Base-by-base conservation (phyloP, 2,113 vertebrate genomes). In the Gnathonemus longibarbis region DNA sequence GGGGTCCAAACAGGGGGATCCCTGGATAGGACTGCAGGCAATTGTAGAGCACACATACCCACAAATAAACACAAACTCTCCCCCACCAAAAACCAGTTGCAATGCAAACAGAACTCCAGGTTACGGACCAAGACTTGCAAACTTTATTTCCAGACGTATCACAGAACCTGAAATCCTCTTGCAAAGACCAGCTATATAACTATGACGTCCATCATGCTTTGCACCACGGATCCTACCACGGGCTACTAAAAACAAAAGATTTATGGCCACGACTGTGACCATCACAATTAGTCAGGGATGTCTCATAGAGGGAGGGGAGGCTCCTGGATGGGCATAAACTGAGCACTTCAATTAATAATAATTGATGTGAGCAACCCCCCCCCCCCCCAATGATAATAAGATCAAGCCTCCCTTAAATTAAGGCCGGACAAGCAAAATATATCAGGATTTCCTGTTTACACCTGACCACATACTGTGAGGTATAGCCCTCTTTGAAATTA, bases 261-360 rank as follows among this genome's bases (percentile, higher is more conserved):
- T 84, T 46, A 84, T 84, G 35, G 42, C 42, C 42, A 46, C 19
- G 21, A 45, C 39, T 46, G 42, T 84, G 7, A 84, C 80, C 19
- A 15, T 84, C 80, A 53, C 52, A 84, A 39, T 77, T 77, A 84
- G 45, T 6, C 39, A 84, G 83, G 6, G 45, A 10, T 24, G 17
- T 48, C 45, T 84, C 45, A 45, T 48, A 19, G 15, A n/a, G 45
- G 83, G 5, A 84, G 45, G 39, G 39, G 45, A 84, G 39, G 8
- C 83, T 46, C 83, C 83, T 84, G 83, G 24, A 42, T 24, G 45
- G 46, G 27, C 52, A 3, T 52, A 52, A 87, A 49, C 27, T 27
- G n/a, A 52, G 49, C 84, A 87, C 49, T 87, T 53, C 53, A 27
- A 86, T 86, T 52, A 87, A 87, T 46, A 87, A 46, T 52, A 24